Percentiles rank a stretch among this genome's conserved stretches.
phyloP scores from a whole-genome alignment of 2,888 invertebrate species.

The Cantharis rustica region DNA sequence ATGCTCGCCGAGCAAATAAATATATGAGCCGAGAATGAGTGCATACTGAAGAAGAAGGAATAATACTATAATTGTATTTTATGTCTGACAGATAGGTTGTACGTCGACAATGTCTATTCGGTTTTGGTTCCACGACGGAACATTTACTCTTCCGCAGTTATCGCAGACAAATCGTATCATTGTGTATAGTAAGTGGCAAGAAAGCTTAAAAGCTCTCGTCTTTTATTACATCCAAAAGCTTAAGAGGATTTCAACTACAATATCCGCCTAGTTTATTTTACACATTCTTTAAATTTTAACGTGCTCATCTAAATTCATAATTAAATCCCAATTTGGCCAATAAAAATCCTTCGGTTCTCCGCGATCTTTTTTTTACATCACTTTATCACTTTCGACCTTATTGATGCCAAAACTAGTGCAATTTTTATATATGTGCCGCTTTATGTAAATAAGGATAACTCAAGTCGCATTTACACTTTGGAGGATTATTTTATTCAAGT shows the following conservation, averaged over 20 bases:
- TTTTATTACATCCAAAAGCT: slow-evolving; percentile 3
- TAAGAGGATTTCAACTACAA: background rate
- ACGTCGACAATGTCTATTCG: slow-evolving; percentile 25
- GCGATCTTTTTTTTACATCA: background rate
- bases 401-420: background rate
- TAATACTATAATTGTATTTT: slow-evolving; percentile 33
- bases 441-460: slow-evolving; percentile 11
- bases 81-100: slow-evolving; percentile 30
- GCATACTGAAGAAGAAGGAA: slow-evolving; percentile 27
- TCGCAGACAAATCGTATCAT: slow-evolving; percentile 14
- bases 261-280: background rate
- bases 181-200: slow-evolving; percentile 25
- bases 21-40: slow-evolving; percentile 31
- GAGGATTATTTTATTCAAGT: slow-evolving; percentile 40
- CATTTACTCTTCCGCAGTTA: slow-evolving; percentile 33
- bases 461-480: slow-evolving; percentile 32
- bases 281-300: background rate
- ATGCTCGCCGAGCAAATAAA: slow-evolving; percentile 23
- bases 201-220: slow-evolving; percentile 1
- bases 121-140: slow-evolving; percentile 31
- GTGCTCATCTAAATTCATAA: background rate
- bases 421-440: slow-evolving; percentile 31
- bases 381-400: background rate
- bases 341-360: background rate
- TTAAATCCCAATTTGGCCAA: background rate